A percentile compares a stretch with the other conserved stretches of the same genome.
Evolutionary conservation across 1,140 invertebrate genomes (phyloP).

Genomic region (Telenomus remus): DNA sequence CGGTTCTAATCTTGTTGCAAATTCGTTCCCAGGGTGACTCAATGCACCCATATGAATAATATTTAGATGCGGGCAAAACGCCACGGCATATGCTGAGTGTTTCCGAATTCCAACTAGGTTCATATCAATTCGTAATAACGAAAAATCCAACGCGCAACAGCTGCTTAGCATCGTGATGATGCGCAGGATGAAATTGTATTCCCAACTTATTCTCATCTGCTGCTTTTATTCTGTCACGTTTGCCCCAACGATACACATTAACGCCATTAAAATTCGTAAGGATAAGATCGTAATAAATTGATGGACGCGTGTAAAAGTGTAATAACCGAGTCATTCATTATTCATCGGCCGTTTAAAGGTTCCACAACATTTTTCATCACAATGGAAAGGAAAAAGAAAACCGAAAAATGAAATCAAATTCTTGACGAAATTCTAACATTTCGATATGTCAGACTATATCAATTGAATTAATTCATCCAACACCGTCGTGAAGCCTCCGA

Average conservation of each 20-base stretch:
- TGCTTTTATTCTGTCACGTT: neutral
- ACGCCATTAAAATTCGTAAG: no score
- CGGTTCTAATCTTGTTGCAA: conserved; percentile 28
- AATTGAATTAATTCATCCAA: neutral
- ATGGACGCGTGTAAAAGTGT: no score
- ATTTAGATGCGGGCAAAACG: conserved; percentile 44
- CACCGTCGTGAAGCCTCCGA: neutral
- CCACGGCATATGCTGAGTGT: conserved; percentile 21
- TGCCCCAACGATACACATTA: no score
- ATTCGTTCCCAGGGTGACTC: conserved; percentile 33
- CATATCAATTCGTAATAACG: conserved; percentile 17
- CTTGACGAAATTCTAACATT: no score
- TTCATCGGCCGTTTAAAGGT: no score
- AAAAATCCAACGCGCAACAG: conserved; percentile 28
- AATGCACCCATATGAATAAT: conserved; percentile 42
- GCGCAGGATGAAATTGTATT: conserved; percentile 3
- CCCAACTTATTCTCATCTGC: neutral
- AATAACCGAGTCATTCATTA: no score
- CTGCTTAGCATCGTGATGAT: conserved; percentile 18
- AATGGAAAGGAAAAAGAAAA: no score
- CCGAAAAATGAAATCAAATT: no score
- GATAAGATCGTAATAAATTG: no score
- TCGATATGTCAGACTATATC: neutral
- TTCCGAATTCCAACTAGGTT: conserved; percentile 18
- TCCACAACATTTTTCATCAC: no score